Percentiles rank a stretch among this genome's conserved stretches.
Evolutionary conservation across 2,888 invertebrate species (phyloP).

Genomic region (Lasioglossum oenotherae): DNA sequence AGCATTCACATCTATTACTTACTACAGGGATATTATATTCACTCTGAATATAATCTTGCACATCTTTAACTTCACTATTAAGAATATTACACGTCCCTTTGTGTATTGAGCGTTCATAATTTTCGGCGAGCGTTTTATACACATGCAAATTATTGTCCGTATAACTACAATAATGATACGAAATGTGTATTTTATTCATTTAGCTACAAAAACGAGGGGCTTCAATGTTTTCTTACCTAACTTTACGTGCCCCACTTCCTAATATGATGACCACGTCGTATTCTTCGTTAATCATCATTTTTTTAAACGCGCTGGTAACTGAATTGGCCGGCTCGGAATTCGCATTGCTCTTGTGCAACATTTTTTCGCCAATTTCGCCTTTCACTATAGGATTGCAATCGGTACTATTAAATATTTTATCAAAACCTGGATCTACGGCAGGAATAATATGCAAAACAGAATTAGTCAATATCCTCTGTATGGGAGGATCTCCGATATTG

Average conservation of each 20-base stretch:
- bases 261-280: constrained; percentile 91
- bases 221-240: constrained; percentile 84
- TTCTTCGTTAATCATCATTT: constrained; percentile 88
- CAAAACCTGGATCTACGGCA: constrained; percentile 87
- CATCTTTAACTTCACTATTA: constrained; percentile 72
- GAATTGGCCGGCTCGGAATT: constrained; percentile 84
- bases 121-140: constrained; percentile 74
- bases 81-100: constrained; percentile 73
- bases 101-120: constrained; percentile 85
- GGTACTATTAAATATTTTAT: constrained; percentile 82
- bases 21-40: constrained; percentile 88
- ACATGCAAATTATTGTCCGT: constrained; percentile 85
- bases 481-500: constrained; percentile 88
- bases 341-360: constrained; percentile 85
- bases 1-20: constrained; percentile 56
- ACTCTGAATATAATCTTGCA: constrained; percentile 85
- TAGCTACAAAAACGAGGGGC: too few relatives aligned
- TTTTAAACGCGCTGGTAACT: constrained; percentile 87
- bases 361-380: constrained; percentile 89
- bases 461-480: constrained; percentile 88
- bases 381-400: constrained; percentile 83
- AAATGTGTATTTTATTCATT: neutral
- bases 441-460: constrained; percentile 93
- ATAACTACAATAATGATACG: constrained; percentile 83
- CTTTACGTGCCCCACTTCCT: constrained; percentile 89